These are phyloP conservation scores for Druon quercuslanigerum DNA, from an alignment of 1,140 invertebrate genomes.

Conservation along the genomic window DNA sequence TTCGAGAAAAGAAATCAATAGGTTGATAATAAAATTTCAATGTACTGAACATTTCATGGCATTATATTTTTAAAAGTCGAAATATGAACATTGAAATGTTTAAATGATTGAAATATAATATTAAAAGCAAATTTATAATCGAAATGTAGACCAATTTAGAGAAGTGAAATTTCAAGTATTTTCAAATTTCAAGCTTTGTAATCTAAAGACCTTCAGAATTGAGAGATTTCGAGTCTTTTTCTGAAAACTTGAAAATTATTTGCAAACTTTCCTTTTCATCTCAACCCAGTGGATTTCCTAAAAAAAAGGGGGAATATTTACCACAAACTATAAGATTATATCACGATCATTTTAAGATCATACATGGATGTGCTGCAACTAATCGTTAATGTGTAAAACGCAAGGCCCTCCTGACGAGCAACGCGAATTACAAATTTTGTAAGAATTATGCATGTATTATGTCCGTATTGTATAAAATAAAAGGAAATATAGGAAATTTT, in stretches of 20 bases:
- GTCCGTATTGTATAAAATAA: not conserved
- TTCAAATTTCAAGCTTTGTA: no score
- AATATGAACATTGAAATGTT: no score
- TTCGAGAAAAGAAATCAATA: not conserved
- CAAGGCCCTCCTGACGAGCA: conserved; percentile 14
- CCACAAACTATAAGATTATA: conserved; percentile 63
- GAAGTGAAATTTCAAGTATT: no score
- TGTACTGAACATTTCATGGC: no score
- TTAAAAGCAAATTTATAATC: no score
- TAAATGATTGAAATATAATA: no score
- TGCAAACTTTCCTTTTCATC: not conserved
- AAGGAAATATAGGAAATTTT: not conserved
- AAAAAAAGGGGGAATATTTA: conserved; percentile 50
- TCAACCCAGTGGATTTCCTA: conserved; percentile 39
- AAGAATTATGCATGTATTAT: not conserved
- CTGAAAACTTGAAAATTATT: no score
- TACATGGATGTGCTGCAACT: conserved; percentile 57
- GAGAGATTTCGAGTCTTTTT: no score
- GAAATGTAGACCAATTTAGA: no score
- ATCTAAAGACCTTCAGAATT: no score
- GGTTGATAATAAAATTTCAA: not conserved
- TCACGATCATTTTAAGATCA: conserved; percentile 65
- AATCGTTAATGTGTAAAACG: conserved; percentile 9
- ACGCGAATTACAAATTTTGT: not conserved
- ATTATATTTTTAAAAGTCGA: no score